Evolutionary conservation across 2,888 invertebrate genomes (phyloP).

Genomic region (Epistrophe eligans): DNA sequence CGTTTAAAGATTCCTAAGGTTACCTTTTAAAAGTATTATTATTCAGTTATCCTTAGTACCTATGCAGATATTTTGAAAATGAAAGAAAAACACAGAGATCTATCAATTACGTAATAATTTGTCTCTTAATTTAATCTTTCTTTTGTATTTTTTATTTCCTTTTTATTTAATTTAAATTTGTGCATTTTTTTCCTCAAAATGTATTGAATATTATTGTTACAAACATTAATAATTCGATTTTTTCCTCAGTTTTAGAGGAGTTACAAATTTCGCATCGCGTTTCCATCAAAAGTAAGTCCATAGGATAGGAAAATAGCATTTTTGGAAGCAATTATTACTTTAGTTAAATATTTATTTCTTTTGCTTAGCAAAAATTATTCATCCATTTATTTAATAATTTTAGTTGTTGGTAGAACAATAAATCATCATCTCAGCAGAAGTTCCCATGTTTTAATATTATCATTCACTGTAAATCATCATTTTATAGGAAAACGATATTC

Average conservation of each 20-base stretch:
- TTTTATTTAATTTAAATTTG: slow-evolving; percentile 23
- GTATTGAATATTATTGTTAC: slow-evolving; percentile 2
- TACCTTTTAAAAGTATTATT: too few species aligned
- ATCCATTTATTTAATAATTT: slow-evolving; percentile 17
- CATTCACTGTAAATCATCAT: slow-evolving; percentile 59
- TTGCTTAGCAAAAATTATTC: slow-evolving; percentile 48
- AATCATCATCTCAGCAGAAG: slow-evolving; percentile 25
- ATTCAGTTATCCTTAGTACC: too few species aligned
- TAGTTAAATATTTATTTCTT: slow-evolving; percentile 34
- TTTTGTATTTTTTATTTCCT: neutral
- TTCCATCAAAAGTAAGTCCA: slow-evolving; percentile 82
- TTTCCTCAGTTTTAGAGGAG: slow-evolving; percentile 82
- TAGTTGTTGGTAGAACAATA: slow-evolving; percentile 36
- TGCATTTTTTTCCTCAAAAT: neutral
- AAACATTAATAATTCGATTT: slow-evolving; percentile 32
- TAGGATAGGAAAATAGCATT: neutral
- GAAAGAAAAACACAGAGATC: neutral
- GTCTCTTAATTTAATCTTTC: neutral
- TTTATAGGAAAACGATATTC: neutral
- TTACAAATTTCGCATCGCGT: slow-evolving; percentile 82
- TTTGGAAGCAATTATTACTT: slow-evolving; percentile 31
- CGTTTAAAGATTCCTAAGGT: too few species aligned
- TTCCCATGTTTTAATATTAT: neutral
- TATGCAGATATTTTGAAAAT: too few species aligned
- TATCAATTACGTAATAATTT: neutral